Base-by-base conservation (phyloP, 2,888 invertebrate genomes). In the Syrphus vitripennis region DNA sequence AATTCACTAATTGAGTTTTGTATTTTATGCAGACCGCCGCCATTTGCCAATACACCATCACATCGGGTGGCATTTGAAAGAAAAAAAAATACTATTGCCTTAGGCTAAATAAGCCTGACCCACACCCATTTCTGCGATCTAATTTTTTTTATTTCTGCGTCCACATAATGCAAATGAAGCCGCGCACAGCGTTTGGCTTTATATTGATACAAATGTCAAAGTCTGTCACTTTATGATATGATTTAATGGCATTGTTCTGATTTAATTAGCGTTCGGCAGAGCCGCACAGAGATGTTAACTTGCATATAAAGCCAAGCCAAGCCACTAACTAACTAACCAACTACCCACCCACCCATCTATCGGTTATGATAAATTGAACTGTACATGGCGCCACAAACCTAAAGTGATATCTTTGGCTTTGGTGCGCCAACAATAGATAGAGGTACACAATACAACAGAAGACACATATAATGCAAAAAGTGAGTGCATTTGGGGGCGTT, bases 191-290 rank as follows among this genome's bases (percentile, higher is more conserved):
- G 24, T 57, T 63, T 69, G 65, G 37, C 50, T 82, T 50, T 65
- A 78, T 70, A 77, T 77, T 78, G 82, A 86, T 82, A 86, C 86
- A 87, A 87, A 87, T 87, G 87, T 87, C 87, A 87, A 75, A 79
- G 83, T 71, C 83, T 87, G 87, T 75, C 87, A 79, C 74, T 82
- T 59, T 79, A 67, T 87, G 87, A 87, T 83, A 79, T 87, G 83
- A 87, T 87, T 87, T 87, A 87, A 83, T 83, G 83, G 83, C 78
- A 75, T 79, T 75, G 71, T 83, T 79, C 70, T 87, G 87, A 87
- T 87, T 87, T 87, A 87, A 87, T 87, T 87, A 87, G 59, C 78
- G 78, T 75, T 78, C 48, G 83, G 79, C 70, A 75, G 79, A 77
- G 72, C 72, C 61, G 69, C 82, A 74, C 53, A 74, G 59, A 77